Evolutionary conservation across 1,140 invertebrate genomes (phyloP).

Genomic region (Lanistes nyassanus): DNA sequence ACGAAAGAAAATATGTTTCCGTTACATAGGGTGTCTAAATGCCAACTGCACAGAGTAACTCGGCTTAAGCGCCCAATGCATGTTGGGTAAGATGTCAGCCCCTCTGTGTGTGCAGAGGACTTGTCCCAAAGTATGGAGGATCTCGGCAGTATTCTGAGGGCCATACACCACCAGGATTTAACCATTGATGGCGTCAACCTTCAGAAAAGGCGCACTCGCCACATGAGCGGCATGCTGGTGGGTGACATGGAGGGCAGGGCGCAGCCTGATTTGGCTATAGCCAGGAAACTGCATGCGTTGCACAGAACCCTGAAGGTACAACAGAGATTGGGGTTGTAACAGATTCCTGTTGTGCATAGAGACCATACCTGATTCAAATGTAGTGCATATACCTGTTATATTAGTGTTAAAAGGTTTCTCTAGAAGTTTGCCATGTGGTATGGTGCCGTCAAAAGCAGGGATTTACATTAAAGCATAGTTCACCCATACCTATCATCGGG

Average conservation of each 20-base stretch:
- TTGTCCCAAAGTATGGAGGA: slow-evolving; percentile 34
- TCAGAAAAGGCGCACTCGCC: slow-evolving; percentile 40
- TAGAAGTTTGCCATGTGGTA: not conserved
- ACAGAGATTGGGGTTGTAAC: too few species aligned
- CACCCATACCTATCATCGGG: too few species aligned
- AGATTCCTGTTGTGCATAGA: not conserved
- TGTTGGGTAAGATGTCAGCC: not conserved
- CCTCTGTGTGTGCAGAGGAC: not conserved
- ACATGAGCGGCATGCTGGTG: slow-evolving; percentile 33
- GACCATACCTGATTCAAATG: too few species aligned
- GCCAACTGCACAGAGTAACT: not conserved
- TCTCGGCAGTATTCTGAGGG: slow-evolving; percentile 40
- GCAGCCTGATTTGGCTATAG: slow-evolving; percentile 35
- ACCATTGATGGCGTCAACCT: slow-evolving; percentile 57
- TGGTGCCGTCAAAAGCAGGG: not conserved
- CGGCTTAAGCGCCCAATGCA: not conserved
- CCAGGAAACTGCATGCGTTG: slow-evolving; percentile 50
- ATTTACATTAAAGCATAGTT: too few species aligned
- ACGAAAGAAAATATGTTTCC: too few species aligned
- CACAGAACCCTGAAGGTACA: slow-evolving; percentile 57
- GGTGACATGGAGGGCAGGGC: slow-evolving; percentile 16
- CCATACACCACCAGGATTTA: slow-evolving; percentile 46
- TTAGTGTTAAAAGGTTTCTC: not conserved
- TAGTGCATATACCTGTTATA: too few species aligned
- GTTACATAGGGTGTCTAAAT: too few species aligned